phyloP scores from a whole-genome alignment of 1,140 invertebrate genomes.

The Leptinotarsa defecta region DNA sequence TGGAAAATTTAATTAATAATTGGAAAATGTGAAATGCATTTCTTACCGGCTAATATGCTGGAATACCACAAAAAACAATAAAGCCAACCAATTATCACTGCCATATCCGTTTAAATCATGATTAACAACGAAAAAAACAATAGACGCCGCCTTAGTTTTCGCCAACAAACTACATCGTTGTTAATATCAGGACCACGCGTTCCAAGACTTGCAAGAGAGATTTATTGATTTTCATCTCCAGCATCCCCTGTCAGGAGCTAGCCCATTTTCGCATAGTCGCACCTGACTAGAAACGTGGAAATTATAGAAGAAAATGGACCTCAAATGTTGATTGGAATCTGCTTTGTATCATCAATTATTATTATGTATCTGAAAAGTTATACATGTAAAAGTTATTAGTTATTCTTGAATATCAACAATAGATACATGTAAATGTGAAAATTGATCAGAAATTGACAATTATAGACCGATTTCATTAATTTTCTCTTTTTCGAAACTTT shows the following conservation, averaged over 20 bases:
- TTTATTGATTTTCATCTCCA: conserved; percentile 27
- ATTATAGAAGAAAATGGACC: too few species aligned
- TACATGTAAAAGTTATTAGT: too few species aligned
- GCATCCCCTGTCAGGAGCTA: conserved; percentile 16
- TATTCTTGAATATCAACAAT: too few species aligned
- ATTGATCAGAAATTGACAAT: too few species aligned
- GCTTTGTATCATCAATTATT: too few species aligned
- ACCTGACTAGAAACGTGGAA: not conserved
- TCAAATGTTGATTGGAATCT: too few species aligned
- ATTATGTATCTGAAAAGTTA: too few species aligned
- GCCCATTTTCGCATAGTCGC: not conserved
- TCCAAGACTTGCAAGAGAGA: conserved; percentile 1
- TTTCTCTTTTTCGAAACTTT: too few species aligned
- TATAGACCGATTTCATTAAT: too few species aligned
- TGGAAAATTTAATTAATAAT: too few species aligned
- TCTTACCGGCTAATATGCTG: conserved; percentile 60
- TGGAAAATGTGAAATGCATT: too few species aligned
- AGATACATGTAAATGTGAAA: too few species aligned
- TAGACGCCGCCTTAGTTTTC: conserved; percentile 24
- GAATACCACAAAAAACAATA: conserved; percentile 64
- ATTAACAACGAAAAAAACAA: conserved; percentile 4
- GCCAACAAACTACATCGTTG: conserved; percentile 6
- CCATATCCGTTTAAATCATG: conserved; percentile 32
- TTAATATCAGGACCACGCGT: not conserved
- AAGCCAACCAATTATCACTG: conserved; percentile 53